phyloP scores from a whole-genome alignment of 2,888 invertebrate species.

The Athalia rosae region DNA sequence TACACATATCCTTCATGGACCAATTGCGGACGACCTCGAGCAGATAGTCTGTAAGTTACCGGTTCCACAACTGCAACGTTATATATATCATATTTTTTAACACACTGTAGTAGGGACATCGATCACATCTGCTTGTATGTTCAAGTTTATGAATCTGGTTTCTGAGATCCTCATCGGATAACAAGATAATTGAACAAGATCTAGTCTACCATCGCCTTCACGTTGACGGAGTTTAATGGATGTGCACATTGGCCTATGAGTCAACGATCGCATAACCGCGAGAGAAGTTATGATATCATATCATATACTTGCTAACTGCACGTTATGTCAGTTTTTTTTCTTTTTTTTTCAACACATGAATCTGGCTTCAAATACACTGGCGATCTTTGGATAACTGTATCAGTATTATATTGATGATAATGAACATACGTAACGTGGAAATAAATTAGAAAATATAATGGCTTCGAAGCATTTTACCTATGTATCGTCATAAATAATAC shows the following conservation, averaged over 20 bases:
- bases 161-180: too few relatives aligned
- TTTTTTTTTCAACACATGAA: not conserved
- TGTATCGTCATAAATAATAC: too few relatives aligned
- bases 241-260: not conserved
- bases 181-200: not conserved
- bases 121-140: too few relatives aligned
- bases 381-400: slow-evolving; percentile 25
- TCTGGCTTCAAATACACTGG: slow-evolving; percentile 33
- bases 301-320: too few relatives aligned
- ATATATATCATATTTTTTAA: slow-evolving; percentile 14
- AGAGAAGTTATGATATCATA: too few relatives aligned
- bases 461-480: too few relatives aligned
- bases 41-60: slow-evolving; percentile 63
- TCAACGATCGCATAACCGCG: too few relatives aligned
- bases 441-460: not conserved
- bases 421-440: not conserved
- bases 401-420: not conserved
- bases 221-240: slow-evolving; percentile 35
- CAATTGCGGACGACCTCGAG: slow-evolving; percentile 63
- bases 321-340: too few relatives aligned
- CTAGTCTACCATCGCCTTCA: not conserved
- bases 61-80: slow-evolving; percentile 57
- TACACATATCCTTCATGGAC: slow-evolving; percentile 65
- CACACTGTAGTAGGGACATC: not conserved
- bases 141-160: too few relatives aligned